Evolutionary conservation across 2,797 vertebrate species (phyloP).

Genomic region (Karalla daura): DNA sequence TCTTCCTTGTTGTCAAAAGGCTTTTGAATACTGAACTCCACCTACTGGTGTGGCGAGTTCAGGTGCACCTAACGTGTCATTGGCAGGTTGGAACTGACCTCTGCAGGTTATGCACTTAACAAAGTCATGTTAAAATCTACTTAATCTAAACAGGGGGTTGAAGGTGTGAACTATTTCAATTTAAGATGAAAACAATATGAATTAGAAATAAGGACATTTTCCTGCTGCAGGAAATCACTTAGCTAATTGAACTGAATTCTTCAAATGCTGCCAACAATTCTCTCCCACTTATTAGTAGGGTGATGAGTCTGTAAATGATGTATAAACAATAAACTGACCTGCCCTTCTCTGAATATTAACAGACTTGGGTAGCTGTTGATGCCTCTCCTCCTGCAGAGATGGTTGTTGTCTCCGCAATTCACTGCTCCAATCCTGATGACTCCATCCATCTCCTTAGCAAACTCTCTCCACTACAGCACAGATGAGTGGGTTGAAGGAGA

Average conservation of each 20-base stretch:
- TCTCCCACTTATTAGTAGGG: background rate
- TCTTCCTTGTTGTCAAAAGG: too few species aligned
- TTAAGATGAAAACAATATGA: background rate
- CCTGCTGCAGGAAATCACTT: too few species aligned
- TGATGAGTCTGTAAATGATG: background rate
- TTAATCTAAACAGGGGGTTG: background rate
- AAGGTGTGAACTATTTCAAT: background rate
- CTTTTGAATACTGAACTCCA: too few species aligned
- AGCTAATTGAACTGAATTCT: too few species aligned
- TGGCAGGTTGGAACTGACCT: too few species aligned
- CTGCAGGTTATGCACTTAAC: background rate
- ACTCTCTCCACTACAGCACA: slow-evolving; percentile 91
- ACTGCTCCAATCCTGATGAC: slow-evolving; percentile 95
- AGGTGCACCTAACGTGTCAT: accelerated
- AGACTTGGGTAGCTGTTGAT: slow-evolving; percentile 96
- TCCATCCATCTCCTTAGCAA: slow-evolving; percentile 97
- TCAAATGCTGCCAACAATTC: background rate
- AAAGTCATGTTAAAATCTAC: background rate
- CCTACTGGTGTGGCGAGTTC: too few species aligned
- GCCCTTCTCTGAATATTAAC: slow-evolving; percentile 89
- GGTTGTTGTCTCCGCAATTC: slow-evolving; percentile 96
- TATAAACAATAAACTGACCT: slow-evolving; percentile 73
- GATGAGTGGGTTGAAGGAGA: background rate
- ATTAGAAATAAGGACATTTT: background rate
- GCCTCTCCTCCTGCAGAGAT: slow-evolving; percentile 92